A percentile compares a stretch with the other conserved stretches of the same genome.
phyloP scores from a whole-genome alignment of 1,140 invertebrate species.

The Heliconius congener region DNA sequence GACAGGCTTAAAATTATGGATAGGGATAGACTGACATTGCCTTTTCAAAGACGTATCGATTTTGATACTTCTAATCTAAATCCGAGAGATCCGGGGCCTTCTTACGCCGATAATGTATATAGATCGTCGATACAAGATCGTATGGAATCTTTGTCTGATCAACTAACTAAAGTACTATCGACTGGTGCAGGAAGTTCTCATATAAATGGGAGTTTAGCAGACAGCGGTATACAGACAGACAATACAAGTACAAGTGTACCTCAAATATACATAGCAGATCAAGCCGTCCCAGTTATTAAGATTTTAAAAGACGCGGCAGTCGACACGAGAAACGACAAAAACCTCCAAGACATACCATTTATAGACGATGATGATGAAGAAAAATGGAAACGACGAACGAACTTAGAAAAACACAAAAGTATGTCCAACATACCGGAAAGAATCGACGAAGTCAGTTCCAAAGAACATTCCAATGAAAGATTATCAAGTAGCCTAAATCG shows the following conservation, averaged over 20 bases:
- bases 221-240: conserved; percentile 75
- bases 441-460: conserved; percentile 64
- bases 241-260: conserved; percentile 72
- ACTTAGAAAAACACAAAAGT: conserved; percentile 69
- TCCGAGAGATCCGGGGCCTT: conserved; percentile 57
- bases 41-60: conserved; percentile 53
- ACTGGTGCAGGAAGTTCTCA: conserved; percentile 71
- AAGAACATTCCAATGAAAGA: conserved; percentile 62
- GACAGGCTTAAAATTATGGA: conserved; percentile 66
- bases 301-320: conserved; percentile 69
- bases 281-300: conserved; percentile 46
- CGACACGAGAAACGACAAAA: conserved; percentile 73
- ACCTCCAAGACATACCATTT: conserved; percentile 74
- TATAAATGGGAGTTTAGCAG: conserved; percentile 73
- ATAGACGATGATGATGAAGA: conserved; percentile 74
- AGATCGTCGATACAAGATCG: conserved; percentile 57
- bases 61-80: conserved; percentile 66
- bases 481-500: conserved; percentile 67
- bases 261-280: conserved; percentile 66
- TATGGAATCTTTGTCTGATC: conserved; percentile 68
- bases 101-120: conserved; percentile 64
- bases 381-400: conserved; percentile 50
- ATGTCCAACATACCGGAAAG: conserved; percentile 73
- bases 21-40: conserved; percentile 57
- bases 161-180: conserved; percentile 70